These are phyloP conservation scores for Drosophila paranaensis DNA, from an alignment of 2,888 invertebrate species.

Conservation along the genomic window DNA sequence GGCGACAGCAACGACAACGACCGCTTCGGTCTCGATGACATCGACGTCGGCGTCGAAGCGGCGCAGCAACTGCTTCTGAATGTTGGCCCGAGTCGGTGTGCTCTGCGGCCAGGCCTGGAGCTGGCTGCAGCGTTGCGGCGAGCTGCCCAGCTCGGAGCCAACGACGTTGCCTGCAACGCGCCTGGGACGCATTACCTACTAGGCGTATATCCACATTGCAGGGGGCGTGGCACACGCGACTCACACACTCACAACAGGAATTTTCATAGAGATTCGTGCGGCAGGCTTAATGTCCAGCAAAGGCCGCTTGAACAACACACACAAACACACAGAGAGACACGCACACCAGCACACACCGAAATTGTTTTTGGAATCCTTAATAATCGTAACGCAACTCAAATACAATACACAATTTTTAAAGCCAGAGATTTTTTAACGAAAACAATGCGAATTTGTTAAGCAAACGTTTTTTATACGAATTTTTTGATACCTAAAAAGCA, in stretches of 20 bases:
- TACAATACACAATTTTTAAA: conserved; percentile 61
- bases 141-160: conserved; percentile 71
- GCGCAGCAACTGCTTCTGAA: conserved; percentile 75
- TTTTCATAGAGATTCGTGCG: conserved; percentile 40
- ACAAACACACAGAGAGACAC: conserved; percentile 35
- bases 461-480: conserved; percentile 71
- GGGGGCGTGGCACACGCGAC: conserved; percentile 54
- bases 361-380: conserved; percentile 34
- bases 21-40: conserved; percentile 33
- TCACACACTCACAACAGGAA: conserved; percentile 21
- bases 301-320: conserved; percentile 5
- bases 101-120: conserved; percentile 69
- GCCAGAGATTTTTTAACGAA: conserved; percentile 61
- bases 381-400: conserved; percentile 20
- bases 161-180: conserved; percentile 66
- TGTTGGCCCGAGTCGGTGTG: conserved; percentile 77
- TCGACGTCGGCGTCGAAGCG: conserved; percentile 57
- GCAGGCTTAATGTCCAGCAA: conserved; percentile 4
- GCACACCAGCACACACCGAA: conserved; percentile 49
- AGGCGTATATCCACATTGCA: conserved; percentile 19
- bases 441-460: conserved; percentile 67
- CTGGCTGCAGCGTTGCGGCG: conserved; percentile 73
- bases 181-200: conserved; percentile 68
- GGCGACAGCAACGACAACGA: conserved; percentile 22
- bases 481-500: conserved; percentile 63